Base-by-base conservation (phyloP, 2,797 vertebrate genomes). In the Dermochelys coriacea region DNA sequence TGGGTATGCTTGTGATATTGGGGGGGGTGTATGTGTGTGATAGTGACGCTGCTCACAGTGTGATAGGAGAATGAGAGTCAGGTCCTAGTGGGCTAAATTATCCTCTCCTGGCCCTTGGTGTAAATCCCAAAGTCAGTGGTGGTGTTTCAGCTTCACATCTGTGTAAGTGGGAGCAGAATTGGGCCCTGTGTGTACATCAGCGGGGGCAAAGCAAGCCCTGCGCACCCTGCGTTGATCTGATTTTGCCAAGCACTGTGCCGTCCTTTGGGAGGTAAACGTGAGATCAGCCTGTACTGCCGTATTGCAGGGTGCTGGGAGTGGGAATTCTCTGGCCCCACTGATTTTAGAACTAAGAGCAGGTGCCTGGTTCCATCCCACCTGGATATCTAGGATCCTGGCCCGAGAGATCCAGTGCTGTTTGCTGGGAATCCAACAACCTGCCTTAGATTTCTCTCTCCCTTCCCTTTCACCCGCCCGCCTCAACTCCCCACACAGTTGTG, bases 391-490 rank as follows among this genome's bases (percentile, higher is more conserved):
- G 82, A 16, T 2, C 3, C 34, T 29, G 82, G 15, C 34, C 81
- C 74, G 27, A 51, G 27, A 51, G 34, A 64, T 52, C 45, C 45
- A 68, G 25, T 85, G 8, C 54, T 45, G 49, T 84, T n/a, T 64
- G 80, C 82, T 57, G 82, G 47, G 57, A 15, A 47, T 79, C 10
- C 34, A 21, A 55, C 9, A 55, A 11, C 19, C 9, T 45, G 75
- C 8, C 1, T 71, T 52, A 77, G n/a, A 54, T 11, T 12, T 8
- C 19, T n/a, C 4, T 1, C 27, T 87, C 71, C 92, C 45, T 80
- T 55, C 50, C 55, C 31, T 8, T 1, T 0, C 5, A 9, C 0
- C 0, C 12, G 37, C 45, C 86, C 50, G 57, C 34, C 18, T 3
- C 64, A 3, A 23, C 31, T 74, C 29, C 31, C 55, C 84, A 16